phyloP scores from a whole-genome alignment of 2,797 vertebrate genomes.

The Rhodeus uyekii region DNA sequence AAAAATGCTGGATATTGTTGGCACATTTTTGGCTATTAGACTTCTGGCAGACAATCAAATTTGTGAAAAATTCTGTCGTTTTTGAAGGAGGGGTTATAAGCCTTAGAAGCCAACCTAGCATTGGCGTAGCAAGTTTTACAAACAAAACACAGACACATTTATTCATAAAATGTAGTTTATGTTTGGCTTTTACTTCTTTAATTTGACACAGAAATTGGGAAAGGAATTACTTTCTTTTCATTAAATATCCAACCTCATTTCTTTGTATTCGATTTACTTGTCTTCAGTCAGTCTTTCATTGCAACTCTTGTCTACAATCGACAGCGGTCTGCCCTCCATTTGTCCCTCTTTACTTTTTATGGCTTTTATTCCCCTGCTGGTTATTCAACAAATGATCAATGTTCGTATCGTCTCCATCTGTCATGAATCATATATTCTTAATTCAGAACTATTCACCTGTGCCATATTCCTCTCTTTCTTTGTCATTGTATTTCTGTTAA shows the following conservation, averaged over 20 bases:
- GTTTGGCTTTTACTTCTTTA: not conserved
- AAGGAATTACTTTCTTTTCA: constrained; percentile 1
- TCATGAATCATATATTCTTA: constrained; percentile 30
- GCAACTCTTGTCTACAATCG: not conserved
- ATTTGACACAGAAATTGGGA: not conserved
- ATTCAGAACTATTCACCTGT: constrained; percentile 34
- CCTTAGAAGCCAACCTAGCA: not conserved
- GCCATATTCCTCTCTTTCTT: constrained; percentile 3
- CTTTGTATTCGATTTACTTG: constrained; percentile 1
- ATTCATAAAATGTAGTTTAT: not conserved
- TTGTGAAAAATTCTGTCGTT: not conserved
- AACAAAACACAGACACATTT: not conserved
- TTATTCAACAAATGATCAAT: constrained; percentile 19
- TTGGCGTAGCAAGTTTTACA: not conserved
- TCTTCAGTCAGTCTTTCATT: constrained; percentile 13
- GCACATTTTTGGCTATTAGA: not conserved
- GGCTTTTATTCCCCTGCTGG: constrained; percentile 2
- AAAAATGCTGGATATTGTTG: not conserved
- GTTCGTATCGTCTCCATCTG: not conserved
- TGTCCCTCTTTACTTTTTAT: constrained; percentile 20
- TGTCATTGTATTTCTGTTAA: constrained; percentile 13
- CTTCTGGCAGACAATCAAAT: not conserved
- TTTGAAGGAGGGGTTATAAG: not conserved
- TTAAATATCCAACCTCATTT: not conserved
- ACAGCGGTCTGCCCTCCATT: constrained; percentile 20